phyloP scores from a whole-genome alignment of 2,797 vertebrate species.

The Paguma larvata region DNA sequence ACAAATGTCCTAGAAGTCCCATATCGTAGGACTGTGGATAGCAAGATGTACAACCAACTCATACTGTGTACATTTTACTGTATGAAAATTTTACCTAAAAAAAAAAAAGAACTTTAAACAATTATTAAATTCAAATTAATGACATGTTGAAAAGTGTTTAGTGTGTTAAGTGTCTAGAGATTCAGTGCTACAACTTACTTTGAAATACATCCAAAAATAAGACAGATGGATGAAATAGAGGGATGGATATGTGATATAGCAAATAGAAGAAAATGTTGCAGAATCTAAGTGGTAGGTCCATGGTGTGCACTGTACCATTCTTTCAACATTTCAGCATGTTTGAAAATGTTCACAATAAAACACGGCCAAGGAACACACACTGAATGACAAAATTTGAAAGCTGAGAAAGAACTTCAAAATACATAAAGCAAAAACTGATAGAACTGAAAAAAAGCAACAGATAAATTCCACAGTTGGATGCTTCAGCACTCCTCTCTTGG shows the following conservation, averaged over 20 bases:
- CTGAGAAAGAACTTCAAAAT: neutral
- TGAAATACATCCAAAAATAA: neutral
- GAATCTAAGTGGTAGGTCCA: neutral
- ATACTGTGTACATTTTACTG: neutral
- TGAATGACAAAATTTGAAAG: constrained; percentile 17
- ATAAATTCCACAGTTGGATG: neutral
- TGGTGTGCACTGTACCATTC: neutral
- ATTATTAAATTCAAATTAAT: neutral
- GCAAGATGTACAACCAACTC: neutral
- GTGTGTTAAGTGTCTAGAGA: neutral
- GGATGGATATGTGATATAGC: neutral
- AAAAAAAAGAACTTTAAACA: neutral
- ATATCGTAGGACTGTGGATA: neutral
- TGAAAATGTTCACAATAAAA: constrained; percentile 13
- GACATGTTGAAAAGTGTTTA: neutral
- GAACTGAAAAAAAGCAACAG: neutral
- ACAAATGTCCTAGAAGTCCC: neutral
- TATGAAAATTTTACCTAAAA: neutral
- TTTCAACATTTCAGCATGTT: neutral
- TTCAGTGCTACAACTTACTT: neutral
- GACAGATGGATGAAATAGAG: neutral
- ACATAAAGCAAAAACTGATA: neutral
- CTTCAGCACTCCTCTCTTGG: neutral
- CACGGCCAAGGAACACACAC: neutral
- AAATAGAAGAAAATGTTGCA: neutral